Base-by-base conservation (phyloP, 2,113 vertebrate species). In the Corydoras sp. region DNA sequence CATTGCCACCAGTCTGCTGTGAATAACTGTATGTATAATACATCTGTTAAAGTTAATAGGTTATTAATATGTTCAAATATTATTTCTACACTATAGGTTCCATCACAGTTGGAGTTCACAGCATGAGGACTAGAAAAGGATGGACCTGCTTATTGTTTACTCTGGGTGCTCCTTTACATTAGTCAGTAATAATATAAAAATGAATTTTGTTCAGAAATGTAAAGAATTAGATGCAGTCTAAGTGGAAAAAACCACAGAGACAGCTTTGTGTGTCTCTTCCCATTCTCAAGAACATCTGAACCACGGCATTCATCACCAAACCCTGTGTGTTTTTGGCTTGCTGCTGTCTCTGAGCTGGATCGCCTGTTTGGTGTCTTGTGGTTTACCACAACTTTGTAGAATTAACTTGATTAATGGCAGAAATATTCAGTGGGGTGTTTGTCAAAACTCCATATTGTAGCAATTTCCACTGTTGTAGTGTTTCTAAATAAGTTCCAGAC, bases 341-440 rank as follows among this genome's bases (percentile, higher is more conserved):
- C 18, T 24, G 18, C 18, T 58, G 54, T 61, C 32, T 51, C 31
- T 68, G 43, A 68, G 59, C 54, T 65, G 74, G 56, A 70, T 71
- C 14, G 53, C 69, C 68, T 67, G 71, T 73, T 76, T 67, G 67
- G 74, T 79, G 78, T 76, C 63, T 68, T 48, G 74, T 60, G 77
- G 74, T 69, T 76, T 12, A 73, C 78, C 74, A 64, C 74, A 70
- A 65, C 63, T 73, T 76, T 60, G 71, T 55, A 65, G 62, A 62
- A 79, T 79, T 76, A 71, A 68, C 58, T 67, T 73, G 78, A 79
- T 76, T 73, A 79, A 79, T 76, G 68, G 68, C 63, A 54, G 50
- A 73, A 71, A 70, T 71, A 76, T 64, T 79, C 63, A 68, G 11
- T 30, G 50, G 49, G 18, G 11, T 68, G 64, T 55, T 62, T 48